phyloP scores from a whole-genome alignment of 1,140 invertebrate species.

The Drosophila elegans region DNA sequence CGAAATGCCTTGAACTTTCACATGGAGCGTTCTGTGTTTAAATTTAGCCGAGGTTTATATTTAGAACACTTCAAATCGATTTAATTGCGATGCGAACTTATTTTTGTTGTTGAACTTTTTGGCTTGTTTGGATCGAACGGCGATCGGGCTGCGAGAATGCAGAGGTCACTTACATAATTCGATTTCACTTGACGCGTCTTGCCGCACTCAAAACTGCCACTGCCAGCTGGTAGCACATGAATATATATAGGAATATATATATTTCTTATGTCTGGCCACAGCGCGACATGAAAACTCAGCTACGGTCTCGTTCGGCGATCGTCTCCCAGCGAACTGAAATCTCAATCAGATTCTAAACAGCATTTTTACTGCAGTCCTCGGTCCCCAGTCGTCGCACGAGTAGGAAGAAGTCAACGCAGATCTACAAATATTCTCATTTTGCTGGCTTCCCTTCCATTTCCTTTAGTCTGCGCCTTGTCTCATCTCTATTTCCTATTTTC shows the following conservation, averaged over 20 bases:
- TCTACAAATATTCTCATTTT: slow-evolving; percentile 46
- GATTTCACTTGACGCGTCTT: slow-evolving; percentile 62
- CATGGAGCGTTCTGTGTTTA: slow-evolving; percentile 39
- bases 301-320: slow-evolving; percentile 81
- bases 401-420: slow-evolving; percentile 67
- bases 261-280: slow-evolving; percentile 42
- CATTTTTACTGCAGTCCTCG: slow-evolving; percentile 66
- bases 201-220: slow-evolving; percentile 74
- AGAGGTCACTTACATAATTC: slow-evolving; percentile 73
- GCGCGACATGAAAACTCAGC: slow-evolving; percentile 72
- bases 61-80: slow-evolving; percentile 55
- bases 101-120: slow-evolving; percentile 45
- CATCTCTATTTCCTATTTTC: slow-evolving; percentile 59
- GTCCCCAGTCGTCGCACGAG: slow-evolving; percentile 42
- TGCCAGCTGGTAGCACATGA: slow-evolving; percentile 70
- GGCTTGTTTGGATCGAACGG: not conserved
- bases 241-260: slow-evolving; percentile 60
- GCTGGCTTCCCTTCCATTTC: slow-evolving; percentile 23
- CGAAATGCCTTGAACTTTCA: slow-evolving; percentile 61
- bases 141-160: not conserved
- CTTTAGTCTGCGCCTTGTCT: slow-evolving; percentile 14
- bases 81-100: slow-evolving; percentile 24
- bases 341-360: slow-evolving; percentile 62
- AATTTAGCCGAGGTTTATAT: slow-evolving; percentile 64
- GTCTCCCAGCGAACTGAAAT: slow-evolving; percentile 82